Evolutionary conservation across 53 echinoderm and acorn worm genomes (phyloP).

Genomic region (Apostichopus leukothele): DNA sequence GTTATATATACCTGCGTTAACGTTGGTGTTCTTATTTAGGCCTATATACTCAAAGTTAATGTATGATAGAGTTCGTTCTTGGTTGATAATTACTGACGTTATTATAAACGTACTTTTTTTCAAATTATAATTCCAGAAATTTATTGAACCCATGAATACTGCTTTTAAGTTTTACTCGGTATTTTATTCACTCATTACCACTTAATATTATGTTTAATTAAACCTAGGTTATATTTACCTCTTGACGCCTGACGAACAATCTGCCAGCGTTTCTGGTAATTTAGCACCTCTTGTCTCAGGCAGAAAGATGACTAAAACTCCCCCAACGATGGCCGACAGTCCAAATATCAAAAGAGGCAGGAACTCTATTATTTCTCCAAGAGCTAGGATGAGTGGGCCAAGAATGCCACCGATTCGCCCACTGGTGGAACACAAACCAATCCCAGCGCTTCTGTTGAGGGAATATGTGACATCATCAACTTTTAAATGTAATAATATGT

Average conservation of each 20-base stretch:
- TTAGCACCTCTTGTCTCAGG: slow-evolving; percentile 63
- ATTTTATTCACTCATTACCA: no score
- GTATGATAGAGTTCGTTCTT: no score
- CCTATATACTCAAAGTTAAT: no score
- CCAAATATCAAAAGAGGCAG: slow-evolving; percentile 69
- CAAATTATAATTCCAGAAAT: no score
- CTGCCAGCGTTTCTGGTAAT: slow-evolving; percentile 65
- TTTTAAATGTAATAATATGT: background rate
- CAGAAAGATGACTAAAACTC: slow-evolving; percentile 51
- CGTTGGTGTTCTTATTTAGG: no score
- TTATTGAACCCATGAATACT: no score
- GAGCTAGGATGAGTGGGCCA: slow-evolving; percentile 53
- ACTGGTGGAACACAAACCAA: slow-evolving; percentile 62
- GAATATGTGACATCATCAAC: background rate
- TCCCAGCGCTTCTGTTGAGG: slow-evolving; percentile 55
- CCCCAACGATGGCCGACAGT: slow-evolving; percentile 47
- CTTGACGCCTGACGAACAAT: background rate
- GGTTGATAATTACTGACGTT: no score
- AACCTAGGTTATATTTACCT: background rate
- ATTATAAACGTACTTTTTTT: no score
- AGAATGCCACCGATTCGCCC: slow-evolving; percentile 67
- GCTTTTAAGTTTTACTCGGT: no score
- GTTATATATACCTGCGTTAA: no score
- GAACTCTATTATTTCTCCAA: slow-evolving; percentile 51
- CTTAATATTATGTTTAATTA: no score